Percentiles rank a stretch among this genome's conserved stretches.
Conservation (phyloP, 2,888 invertebrate species). For the Lamellibrachia satsuma region DNA sequence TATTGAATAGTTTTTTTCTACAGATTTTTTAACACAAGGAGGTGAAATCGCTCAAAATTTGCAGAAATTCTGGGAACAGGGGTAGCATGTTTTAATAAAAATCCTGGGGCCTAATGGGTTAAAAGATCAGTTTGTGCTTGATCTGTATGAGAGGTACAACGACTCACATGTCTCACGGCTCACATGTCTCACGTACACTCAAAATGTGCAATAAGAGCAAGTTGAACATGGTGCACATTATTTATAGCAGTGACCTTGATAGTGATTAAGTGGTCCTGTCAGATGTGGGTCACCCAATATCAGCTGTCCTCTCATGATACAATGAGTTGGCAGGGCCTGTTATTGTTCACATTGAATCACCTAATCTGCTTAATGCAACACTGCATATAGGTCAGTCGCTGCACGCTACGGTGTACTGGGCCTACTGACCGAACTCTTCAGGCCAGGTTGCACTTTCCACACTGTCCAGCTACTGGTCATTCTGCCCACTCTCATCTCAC, state of each 20-base stretch:
- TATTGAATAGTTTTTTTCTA: too few relatives aligned
- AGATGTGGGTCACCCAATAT: background rate
- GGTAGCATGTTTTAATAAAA: too few relatives aligned
- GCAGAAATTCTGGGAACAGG: too few relatives aligned
- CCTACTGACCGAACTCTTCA: background rate
- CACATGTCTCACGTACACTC: background rate
- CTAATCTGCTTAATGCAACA: conserved; percentile 6
- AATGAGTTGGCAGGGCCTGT: background rate
- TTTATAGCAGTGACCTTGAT: background rate
- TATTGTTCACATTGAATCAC: conserved; percentile 1
- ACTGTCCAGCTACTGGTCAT: background rate
- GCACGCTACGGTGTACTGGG: background rate
- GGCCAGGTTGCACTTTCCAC: background rate
- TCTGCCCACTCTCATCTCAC: background rate
- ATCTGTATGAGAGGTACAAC: background rate
- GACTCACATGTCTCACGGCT: background rate
- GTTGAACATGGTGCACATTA: conserved; percentile 10
- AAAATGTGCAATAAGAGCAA: background rate
- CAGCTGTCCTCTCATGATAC: background rate
- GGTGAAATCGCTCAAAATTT: too few relatives aligned
- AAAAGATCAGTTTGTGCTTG: background rate
- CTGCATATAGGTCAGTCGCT: background rate
- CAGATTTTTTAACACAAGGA: too few relatives aligned
- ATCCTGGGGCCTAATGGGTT: background rate
- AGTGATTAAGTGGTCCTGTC: background rate